Evolutionary conservation across 2,797 vertebrate species (phyloP).

Genomic region (Pipistrellus pygmaeus): DNA sequence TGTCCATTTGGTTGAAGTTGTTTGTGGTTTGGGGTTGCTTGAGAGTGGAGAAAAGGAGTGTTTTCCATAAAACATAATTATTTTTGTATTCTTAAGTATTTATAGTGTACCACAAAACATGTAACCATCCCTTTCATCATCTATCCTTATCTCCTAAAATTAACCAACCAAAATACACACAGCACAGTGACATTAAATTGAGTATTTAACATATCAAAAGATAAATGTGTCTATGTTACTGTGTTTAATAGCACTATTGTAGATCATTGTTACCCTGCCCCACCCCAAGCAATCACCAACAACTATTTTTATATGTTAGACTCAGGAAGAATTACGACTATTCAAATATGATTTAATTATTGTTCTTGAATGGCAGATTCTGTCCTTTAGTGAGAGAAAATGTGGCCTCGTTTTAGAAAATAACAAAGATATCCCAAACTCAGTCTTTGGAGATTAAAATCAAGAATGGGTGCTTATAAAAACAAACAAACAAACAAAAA

Average conservation of each 20-base stretch:
- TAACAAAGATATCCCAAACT: constrained; percentile 22
- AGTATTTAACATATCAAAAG: constrained; percentile 73
- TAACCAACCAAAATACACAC: constrained; percentile 59
- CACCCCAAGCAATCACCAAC: constrained; percentile 75
- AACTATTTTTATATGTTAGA: constrained; percentile 84
- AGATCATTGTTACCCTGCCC: constrained; percentile 75
- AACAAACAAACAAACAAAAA: neutral
- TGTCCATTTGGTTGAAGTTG: constrained; percentile 54
- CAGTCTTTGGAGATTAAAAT: constrained; percentile 53
- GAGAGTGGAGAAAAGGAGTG: neutral
- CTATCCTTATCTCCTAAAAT: constrained; percentile 3
- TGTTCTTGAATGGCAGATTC: constrained; percentile 81
- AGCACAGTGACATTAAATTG: constrained; percentile 48
- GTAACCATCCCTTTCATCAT: constrained; percentile 6
- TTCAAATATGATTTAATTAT: constrained; percentile 86
- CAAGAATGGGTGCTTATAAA: constrained; percentile 39
- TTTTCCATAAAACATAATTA: constrained; percentile 23
- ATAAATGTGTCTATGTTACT: constrained; percentile 67
- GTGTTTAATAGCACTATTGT: constrained; percentile 77
- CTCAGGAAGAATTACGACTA: constrained; percentile 82
- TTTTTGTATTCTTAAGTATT: constrained; percentile 14
- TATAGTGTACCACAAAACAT: constrained; percentile 26
- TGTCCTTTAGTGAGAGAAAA: constrained; percentile 79
- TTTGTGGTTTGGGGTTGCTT: constrained; percentile 57
- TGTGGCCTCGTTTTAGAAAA: constrained; percentile 82